Evolutionary conservation across 2,113 vertebrate genomes (phyloP), one percentile per base, ranked within the genome.

Genomic region (Polyodon spathula): DNA sequence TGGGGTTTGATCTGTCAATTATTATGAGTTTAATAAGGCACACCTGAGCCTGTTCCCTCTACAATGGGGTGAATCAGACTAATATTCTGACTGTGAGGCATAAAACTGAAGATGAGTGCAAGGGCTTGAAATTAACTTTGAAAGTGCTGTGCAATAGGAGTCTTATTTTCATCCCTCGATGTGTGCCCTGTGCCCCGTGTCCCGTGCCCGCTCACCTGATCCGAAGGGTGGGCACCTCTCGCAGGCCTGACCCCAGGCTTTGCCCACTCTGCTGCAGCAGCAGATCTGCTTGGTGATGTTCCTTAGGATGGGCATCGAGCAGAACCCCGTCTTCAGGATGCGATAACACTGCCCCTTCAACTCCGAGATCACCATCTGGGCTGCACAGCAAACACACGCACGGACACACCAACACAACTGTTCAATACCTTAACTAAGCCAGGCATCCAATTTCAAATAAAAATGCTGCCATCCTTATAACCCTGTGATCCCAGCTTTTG

Each of bases 241-340:
- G 9, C 96, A 99, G 60, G 63, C 56, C 11, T 69, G 65, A 0
- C 96, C 96, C 96, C 96, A 99, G n/a, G 89, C 95, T 71, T 97
- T 97, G 40, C 96, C 96, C 0, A 99, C 94, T 0, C 94, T 91
- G 69, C 95, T 98, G 83, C 96, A 99, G 85, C 96, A 99, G 81
- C 96, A 99, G 73, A 99, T 97, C 79, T 97, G 96, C 71, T 94
- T 96, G 68, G 95, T 98, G 88, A 99, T 97, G 80, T 59, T 86
- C 67, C 86, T 88, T 56, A 89, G 76, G 65, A 99, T 89, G 44
- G 93, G 96, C 66, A 97, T 73, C 37, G 89, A 76, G 64, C 96
- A 98, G 58, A 77, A 58, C 0, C 79, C 76, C 0, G 73, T 76
- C 0, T 70, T 84, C 54, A 89, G 75, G 0, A 91, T 81, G 63